Evolutionary conservation across 2,888 invertebrate species (phyloP).

Genomic region (Prosapia bicincta): DNA sequence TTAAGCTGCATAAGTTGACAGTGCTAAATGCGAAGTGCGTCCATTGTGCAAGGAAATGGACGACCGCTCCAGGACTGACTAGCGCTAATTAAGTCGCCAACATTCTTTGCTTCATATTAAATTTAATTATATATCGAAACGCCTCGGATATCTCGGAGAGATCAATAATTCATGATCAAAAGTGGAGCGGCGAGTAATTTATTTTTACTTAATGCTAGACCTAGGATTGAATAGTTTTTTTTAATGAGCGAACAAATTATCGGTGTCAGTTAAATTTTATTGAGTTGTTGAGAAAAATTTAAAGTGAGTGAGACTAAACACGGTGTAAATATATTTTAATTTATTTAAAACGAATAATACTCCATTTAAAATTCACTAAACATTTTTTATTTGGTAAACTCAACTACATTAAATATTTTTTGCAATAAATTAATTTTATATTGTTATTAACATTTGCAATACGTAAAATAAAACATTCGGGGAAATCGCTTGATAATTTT

Average conservation of each 20-base stretch:
- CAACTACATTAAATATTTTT: too few relatives aligned
- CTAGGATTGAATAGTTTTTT: not conserved
- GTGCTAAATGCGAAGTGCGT: not conserved
- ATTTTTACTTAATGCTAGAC: not conserved
- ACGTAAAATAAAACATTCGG: too few relatives aligned
- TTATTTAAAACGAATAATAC: too few relatives aligned
- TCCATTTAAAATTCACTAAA: too few relatives aligned
- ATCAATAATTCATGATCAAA: slow-evolving; percentile 2
- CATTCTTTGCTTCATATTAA: not conserved
- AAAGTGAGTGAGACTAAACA: too few relatives aligned
- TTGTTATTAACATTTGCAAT: too few relatives aligned
- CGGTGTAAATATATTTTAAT: too few relatives aligned
- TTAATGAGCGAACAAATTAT: not conserved
- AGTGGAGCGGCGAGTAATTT: not conserved
- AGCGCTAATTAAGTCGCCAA: not conserved
- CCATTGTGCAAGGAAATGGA: not conserved
- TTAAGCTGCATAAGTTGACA: not conserved
- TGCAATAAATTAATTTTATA: too few relatives aligned
- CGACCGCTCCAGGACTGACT: not conserved
- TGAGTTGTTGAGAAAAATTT: not conserved
- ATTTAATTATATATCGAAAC: not conserved
- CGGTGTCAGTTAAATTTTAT: not conserved
- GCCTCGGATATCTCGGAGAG: not conserved
- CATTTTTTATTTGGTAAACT: too few relatives aligned
- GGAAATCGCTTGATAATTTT: too few relatives aligned